Conservation (phyloP, 2,888 invertebrate genomes). For the Meiosimyza decipiens region DNA sequence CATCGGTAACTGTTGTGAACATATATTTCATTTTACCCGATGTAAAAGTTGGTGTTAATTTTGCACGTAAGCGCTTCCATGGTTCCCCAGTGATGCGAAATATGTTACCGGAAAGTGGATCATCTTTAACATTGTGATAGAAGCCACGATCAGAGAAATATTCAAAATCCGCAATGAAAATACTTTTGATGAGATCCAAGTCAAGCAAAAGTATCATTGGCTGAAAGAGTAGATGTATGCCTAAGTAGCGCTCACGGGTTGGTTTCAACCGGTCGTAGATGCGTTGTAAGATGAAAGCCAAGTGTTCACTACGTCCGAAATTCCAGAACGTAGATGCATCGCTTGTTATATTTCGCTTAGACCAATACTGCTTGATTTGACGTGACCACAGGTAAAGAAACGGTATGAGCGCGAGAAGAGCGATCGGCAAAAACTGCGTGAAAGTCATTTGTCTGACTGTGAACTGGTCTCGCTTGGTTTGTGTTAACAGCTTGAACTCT, state of each 20-base stretch:
- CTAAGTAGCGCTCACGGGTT: conserved; percentile 19
- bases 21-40: conserved; percentile 68
- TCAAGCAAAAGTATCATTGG: conserved; percentile 44
- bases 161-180: conserved; percentile 61
- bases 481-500: too few species aligned
- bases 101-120: conserved; percentile 62
- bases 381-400: conserved; percentile 22
- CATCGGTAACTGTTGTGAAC: conserved; percentile 57
- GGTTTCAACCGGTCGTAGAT: conserved; percentile 32
- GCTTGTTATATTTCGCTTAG: conserved; percentile 13
- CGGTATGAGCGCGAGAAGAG: neutral
- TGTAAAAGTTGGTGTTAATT: conserved; percentile 67
- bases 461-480: too few species aligned
- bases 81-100: conserved; percentile 60
- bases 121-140: conserved; percentile 57
- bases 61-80: conserved; percentile 61
- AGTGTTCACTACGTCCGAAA: conserved; percentile 24
- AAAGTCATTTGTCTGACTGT: neutral
- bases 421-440: neutral
- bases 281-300: conserved; percentile 20
- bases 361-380: conserved; percentile 29
- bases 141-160: conserved; percentile 62
- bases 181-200: conserved; percentile 57
- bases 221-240: conserved; percentile 28
- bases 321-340: conserved; percentile 21